Conservation (phyloP, 2,113 vertebrate species). For the Odocoileus hemionus region DNA sequence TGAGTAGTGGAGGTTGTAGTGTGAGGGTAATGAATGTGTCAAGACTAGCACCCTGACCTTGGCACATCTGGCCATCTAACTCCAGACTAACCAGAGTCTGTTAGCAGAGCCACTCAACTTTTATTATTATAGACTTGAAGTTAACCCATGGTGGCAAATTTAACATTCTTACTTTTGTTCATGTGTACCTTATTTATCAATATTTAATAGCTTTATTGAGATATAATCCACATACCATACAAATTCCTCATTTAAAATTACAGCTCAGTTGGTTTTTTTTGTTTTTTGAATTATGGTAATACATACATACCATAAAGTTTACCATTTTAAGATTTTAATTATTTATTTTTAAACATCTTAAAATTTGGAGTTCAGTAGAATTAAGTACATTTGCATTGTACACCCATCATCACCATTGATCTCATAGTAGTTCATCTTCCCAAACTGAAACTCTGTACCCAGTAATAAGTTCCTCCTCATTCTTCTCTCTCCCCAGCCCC, state of each 20-base stretch:
- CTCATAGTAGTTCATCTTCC: background rate
- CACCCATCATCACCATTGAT: background rate
- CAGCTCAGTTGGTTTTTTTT: background rate
- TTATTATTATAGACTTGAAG: background rate
- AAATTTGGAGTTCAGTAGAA: background rate
- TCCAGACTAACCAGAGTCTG: background rate
- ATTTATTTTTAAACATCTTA: background rate
- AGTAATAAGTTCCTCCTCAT: background rate
- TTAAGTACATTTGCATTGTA: background rate
- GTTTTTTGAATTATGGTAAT: background rate
- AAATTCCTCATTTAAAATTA: background rate
- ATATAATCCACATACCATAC: background rate
- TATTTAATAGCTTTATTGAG: conserved; percentile 10
- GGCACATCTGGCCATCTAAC: background rate
- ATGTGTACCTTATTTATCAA: background rate
- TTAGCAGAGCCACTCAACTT: background rate
- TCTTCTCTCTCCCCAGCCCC: background rate
- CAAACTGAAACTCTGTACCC: background rate
- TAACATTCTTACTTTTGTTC: background rate
- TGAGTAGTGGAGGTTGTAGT: background rate
- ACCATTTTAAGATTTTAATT: background rate
- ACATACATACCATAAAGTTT: background rate
- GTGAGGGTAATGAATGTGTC: background rate
- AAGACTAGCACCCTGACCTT: background rate
- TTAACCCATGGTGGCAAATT: background rate